Percentiles rank a stretch among this genome's conserved stretches.
Conservation (phyloP, 1,140 invertebrate species). For the Asbolus verrucosus region DNA sequence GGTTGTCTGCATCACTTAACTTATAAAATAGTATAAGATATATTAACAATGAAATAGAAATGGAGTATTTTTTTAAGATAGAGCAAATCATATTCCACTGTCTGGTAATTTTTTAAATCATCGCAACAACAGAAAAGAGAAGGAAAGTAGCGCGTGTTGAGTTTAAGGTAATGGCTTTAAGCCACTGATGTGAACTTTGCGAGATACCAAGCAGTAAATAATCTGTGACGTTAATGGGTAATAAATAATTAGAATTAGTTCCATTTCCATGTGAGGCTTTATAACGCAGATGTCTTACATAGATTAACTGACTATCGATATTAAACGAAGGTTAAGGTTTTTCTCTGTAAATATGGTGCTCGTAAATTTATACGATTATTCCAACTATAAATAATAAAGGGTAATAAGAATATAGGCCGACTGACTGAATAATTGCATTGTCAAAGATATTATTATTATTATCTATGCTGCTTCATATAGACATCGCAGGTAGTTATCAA, state of each 20-base stretch:
- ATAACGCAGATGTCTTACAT: conserved; percentile 59
- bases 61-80: no score
- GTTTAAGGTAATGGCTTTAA: conserved; percentile 45
- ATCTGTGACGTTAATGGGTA: conserved; percentile 57
- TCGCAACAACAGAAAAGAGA: conserved; percentile 24
- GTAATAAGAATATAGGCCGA: conserved; percentile 32
- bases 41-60: no score
- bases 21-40: no score
- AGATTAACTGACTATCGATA: conserved; percentile 58
- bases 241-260: conserved; percentile 62
- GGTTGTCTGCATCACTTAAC: no score
- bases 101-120: conserved; percentile 21
- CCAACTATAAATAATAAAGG: conserved; percentile 47
- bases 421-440: conserved; percentile 17
- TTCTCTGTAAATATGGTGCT: conserved; percentile 46
- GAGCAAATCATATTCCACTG: no score
- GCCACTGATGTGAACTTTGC: conserved; percentile 51
- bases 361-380: conserved; percentile 53
- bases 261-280: conserved; percentile 60
- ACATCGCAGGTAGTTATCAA: no score
- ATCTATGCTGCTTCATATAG: conserved; percentile 21
- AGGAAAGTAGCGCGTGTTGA: conserved; percentile 25
- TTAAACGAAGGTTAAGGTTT: conserved; percentile 53
- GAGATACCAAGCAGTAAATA: conserved; percentile 54
- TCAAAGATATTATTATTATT: background rate